phyloP scores from a whole-genome alignment of 2,113 vertebrate species.

The Manacus vitellinus region DNA sequence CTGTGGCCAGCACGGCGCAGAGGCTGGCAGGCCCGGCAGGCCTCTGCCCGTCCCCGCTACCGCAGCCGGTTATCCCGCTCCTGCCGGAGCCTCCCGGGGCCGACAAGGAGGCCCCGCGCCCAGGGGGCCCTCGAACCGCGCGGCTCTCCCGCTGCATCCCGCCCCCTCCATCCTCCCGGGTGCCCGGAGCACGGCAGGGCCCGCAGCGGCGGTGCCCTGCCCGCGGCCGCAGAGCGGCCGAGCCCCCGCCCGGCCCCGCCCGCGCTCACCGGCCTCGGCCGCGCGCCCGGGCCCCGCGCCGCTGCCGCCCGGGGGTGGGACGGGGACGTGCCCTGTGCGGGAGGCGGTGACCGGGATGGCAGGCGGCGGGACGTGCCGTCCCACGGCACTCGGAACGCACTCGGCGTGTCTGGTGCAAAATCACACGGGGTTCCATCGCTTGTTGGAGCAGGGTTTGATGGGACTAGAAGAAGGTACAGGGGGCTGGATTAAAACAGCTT shows the following conservation, averaged over 20 bases:
- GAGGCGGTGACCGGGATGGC: background rate
- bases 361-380: background rate
- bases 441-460: fast-evolving
- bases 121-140: background rate
- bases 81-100: fast-evolving
- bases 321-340: background rate
- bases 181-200: too few species aligned
- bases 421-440: fast-evolving
- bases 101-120: fast-evolving
- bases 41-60: fast-evolving
- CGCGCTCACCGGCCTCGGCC: background rate
- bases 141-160: background rate
- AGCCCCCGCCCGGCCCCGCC: background rate
- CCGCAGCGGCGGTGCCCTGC: background rate
- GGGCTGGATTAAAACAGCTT: background rate
- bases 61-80: background rate
- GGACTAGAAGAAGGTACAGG: background rate
- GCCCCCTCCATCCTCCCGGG: background rate
- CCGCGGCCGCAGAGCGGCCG: background rate
- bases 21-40: background rate
- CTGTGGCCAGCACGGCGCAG: fast-evolving
- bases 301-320: background rate
- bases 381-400: background rate
- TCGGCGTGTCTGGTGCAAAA: fast-evolving
- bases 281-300: background rate